Base-by-base conservation (phyloP, 1,140 invertebrate genomes). In the Stratiolaelaps scimitus region DNA sequence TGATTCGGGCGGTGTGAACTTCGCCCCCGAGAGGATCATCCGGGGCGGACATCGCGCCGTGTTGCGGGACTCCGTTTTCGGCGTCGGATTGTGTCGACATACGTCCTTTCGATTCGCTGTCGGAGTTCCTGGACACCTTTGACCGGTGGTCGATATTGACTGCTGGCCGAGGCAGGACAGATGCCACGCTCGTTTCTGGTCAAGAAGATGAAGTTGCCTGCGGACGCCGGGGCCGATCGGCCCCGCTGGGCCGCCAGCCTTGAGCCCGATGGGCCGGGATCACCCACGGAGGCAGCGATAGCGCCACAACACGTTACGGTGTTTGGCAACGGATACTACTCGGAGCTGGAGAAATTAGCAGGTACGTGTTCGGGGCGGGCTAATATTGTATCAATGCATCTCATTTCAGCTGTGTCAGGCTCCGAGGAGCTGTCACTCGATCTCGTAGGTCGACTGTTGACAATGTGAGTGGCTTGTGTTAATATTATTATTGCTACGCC, bases 151-250 rank as follows among this genome's bases (percentile, higher is more conserved):
- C 53, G 53, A 29, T 34, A 34, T 60, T 60, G 53, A 60, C 34
- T 34, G 53, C 23, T 29, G 53, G 26, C 15, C n/a, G 26, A 60
- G 20, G 26, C 26, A 34, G 15, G 23, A 20, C 53, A 2, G 53
- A 60, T 60, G 53, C 53, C 53, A 29, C 53, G 53, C 2, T 60
- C 53, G 23, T 60, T 60, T 34, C 23, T 60, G 53, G 53, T 60
- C 15, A 60, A 60, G 10, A 60, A 60, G 53, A 60, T 60, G 53
- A 60, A 60, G 23, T 34, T 60, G 23, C 53, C 53, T 34, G 34
- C 34, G 34, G 53, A 60, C 23, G 34, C 34, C 13, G 53, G 53
- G 34, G 34, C 10, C 34, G 53, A 60, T 23, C n/a, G 34, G 34
- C 53, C 23, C 17, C 53, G 53, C 34, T 60, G 53, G 53, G 53